These are phyloP conservation scores for Paramormyrops hopkinsi DNA, from an alignment of 2,797 vertebrate species.

Conservation along the genomic window DNA sequence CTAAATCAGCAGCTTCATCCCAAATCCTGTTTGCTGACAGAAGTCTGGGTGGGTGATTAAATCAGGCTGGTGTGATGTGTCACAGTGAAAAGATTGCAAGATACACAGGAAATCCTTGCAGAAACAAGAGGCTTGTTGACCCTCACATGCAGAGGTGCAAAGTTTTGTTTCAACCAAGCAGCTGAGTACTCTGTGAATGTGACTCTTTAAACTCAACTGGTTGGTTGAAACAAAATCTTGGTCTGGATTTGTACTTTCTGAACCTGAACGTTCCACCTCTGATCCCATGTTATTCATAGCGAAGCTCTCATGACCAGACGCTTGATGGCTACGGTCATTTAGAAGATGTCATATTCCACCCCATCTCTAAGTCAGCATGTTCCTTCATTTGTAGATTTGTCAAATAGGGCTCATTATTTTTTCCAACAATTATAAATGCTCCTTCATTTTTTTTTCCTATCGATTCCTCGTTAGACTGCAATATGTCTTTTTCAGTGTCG, in stretches of 20 bases:
- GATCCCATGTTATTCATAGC: not conserved
- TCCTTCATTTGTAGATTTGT: slow-evolving; percentile 8
- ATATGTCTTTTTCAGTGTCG: not conserved
- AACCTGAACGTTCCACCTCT: not conserved
- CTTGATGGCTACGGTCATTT: not conserved
- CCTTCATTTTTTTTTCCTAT: not conserved
- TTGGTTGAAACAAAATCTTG: not conserved
- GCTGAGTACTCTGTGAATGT: not conserved
- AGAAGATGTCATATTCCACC: not conserved
- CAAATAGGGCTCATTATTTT: not conserved
- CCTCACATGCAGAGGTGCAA: not conserved
- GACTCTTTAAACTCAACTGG: not conserved
- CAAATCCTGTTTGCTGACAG: not conserved
- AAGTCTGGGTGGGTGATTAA: not conserved
- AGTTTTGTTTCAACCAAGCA: not conserved
- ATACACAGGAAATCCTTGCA: not conserved
- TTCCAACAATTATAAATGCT: not conserved
- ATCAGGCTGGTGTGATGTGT: not conserved
- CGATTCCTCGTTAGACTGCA: not conserved
- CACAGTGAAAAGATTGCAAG: not conserved
- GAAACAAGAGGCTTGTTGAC: not conserved
- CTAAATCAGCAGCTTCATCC: not conserved
- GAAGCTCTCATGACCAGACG: not conserved
- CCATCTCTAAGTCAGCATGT: not conserved
- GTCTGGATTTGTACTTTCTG: not conserved